A percentile compares a stretch with the other conserved stretches of the same genome.
phyloP scores from a whole-genome alignment of 2,888 invertebrate species.

The Perizoma flavofasciatum region DNA sequence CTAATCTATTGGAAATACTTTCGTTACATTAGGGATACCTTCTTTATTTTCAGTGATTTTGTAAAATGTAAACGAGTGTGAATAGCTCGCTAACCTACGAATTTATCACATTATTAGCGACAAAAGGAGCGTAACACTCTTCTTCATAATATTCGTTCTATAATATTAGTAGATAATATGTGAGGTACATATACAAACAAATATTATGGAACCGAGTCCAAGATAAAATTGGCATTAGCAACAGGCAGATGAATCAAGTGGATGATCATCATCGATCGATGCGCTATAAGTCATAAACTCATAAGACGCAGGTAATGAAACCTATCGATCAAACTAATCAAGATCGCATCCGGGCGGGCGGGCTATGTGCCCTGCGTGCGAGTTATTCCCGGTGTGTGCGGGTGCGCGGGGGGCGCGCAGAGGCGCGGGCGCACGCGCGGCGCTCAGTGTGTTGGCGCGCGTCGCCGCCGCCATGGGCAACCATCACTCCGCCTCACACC shows the following conservation, averaged over 20 bases:
- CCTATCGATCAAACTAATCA: conserved; percentile 69
- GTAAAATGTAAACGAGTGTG: too few relatives aligned
- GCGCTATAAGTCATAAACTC: conserved; percentile 40
- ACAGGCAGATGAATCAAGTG: conserved; percentile 15
- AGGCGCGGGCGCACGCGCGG: conserved; percentile 52
- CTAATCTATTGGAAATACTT: too few relatives aligned
- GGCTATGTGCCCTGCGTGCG: conserved; percentile 46
- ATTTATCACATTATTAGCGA: too few relatives aligned
- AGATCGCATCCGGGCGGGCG: conserved; percentile 66
- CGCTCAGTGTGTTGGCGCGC: conserved; percentile 78
- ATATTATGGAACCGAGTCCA: conserved; percentile 2
- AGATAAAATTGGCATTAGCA: conserved; percentile 16
- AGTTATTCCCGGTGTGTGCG: conserved; percentile 69
- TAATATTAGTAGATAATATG: too few relatives aligned
- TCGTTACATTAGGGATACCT: too few relatives aligned
- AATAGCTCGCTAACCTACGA: too few relatives aligned
- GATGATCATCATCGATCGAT: conserved; percentile 19
- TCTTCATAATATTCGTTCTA: too few relatives aligned
- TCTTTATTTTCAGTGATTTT: too few relatives aligned
- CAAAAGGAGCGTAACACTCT: too few relatives aligned
- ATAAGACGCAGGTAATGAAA: conserved; percentile 40
- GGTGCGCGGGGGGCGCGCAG: conserved; percentile 46
- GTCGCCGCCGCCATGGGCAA: conserved; percentile 83
- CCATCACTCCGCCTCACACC: conserved; percentile 77
- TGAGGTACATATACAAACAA: conserved; percentile 10